Evolutionary conservation across 2,113 vertebrate genomes (phyloP), one percentile per base, ranked within the genome.

Genomic region (Phylloscopus whistleri): DNA sequence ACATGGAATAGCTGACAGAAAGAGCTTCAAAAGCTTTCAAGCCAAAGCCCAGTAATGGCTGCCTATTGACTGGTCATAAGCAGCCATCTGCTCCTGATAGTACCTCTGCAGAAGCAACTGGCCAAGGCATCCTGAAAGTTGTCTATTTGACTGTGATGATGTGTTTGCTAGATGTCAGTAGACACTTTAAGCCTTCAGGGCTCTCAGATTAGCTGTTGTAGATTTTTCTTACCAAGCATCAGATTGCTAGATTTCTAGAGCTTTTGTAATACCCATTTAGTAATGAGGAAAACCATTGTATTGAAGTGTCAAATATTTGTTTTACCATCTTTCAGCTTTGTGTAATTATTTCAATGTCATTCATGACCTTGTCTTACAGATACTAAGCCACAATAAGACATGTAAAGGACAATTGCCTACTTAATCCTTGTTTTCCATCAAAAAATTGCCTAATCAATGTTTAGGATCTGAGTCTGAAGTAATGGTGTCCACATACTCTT

Each of bases 291-390:
- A 89, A 82, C 3, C 52, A 27, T 46, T 73, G 11, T 55, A 60
- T 12, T 44, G 59, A 93, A 84, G 33, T 46, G 37, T 78, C 73
- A 93, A 87, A 87, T 93, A 96, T 86, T 94, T 95, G 73, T 84
- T 89, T 66, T 79, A 90, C 15, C 23, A 31, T 85, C 78, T 91
- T 85, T 49, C 14, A 28, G 49, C 27, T n/a, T 73, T 76, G 37
- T 85, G 37, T 56, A 83, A 87, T 69, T 93, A 67, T 90, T 87
- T 87, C 74, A 95, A 60, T 27, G 67, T 59, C 64, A 85, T 51
- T 44, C 56, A 43, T 76, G 74, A 76, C 63, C 62, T 91, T 85
- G n/a, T 76, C 62, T 92, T 82, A 49, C 46, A 82, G 39, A 14
- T 41, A 39, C 44, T 76, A 90, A 83, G 80, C 22, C 48, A 67